A percentile compares a stretch with the other conserved stretches of the same genome.
Evolutionary conservation across 2,113 vertebrate genomes (phyloP).

Genomic region (Dipodomys merriami): DNA sequence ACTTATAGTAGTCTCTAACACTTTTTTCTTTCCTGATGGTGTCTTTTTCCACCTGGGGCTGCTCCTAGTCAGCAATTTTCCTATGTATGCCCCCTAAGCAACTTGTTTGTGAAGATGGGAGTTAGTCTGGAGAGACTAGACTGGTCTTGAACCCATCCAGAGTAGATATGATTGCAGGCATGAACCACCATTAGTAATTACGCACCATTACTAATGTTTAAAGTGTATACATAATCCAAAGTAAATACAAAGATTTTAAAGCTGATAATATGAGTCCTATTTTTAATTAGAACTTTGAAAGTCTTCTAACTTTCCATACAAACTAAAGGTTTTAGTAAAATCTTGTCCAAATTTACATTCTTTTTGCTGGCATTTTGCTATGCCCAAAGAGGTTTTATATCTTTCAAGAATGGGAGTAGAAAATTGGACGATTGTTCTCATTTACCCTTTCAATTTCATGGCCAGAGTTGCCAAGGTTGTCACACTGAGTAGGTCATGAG

Average conservation of each 20-base stretch:
- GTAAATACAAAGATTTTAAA: constrained; percentile 4
- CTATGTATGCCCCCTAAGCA: no score
- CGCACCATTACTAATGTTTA: neutral
- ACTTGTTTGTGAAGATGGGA: no score
- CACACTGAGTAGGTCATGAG: constrained; percentile 12
- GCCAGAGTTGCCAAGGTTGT: constrained; percentile 17
- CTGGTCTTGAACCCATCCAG: no score
- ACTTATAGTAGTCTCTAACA: no score
- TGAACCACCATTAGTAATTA: no score
- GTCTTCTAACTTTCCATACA: neutral
- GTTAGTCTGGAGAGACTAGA: no score
- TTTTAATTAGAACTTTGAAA: constrained; percentile 43
- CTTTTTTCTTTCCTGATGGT: no score
- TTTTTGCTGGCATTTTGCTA: neutral
- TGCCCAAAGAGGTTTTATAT: constrained; percentile 19
- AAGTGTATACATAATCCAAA: constrained; percentile 17
- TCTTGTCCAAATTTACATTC: constrained; percentile 20
- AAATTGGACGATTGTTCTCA: neutral
- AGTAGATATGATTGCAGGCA: no score
- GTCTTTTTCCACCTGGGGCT: no score
- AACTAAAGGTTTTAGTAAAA: neutral
- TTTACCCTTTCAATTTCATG: constrained; percentile 35
- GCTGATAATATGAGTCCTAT: neutral
- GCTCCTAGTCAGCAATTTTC: no score
- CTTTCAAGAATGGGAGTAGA: neutral